phyloP scores from a whole-genome alignment of 2,888 invertebrate genomes.

The Caenorhabditis afra region DNA sequence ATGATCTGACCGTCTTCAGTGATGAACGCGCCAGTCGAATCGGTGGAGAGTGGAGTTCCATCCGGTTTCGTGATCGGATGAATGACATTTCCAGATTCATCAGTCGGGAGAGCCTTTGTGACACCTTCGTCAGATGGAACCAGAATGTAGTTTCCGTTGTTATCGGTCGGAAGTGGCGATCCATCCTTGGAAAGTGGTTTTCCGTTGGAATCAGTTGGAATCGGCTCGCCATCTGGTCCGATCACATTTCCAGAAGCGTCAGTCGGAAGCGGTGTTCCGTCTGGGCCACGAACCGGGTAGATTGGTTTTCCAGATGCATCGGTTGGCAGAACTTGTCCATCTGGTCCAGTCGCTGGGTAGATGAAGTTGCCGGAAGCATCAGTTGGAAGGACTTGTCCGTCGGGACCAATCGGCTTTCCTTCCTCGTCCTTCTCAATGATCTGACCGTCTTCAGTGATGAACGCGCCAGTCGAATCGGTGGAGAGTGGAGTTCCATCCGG shows the following conservation, averaged over 20 bases:
- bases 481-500: constrained; percentile 61
- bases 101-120: constrained; percentile 58
- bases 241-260: constrained; percentile 53
- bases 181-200: constrained; percentile 56
- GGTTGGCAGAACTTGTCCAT: constrained; percentile 62
- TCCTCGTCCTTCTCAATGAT: constrained; percentile 56
- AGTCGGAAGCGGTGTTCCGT: constrained; percentile 57
- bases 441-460: constrained; percentile 30
- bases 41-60: constrained; percentile 69
- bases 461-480: constrained; percentile 58
- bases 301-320: constrained; percentile 62
- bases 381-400: constrained; percentile 56
- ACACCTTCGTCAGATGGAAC: constrained; percentile 41
- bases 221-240: constrained; percentile 52
- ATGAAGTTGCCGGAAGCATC: constrained; percentile 64
- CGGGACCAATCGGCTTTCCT: constrained; percentile 61
- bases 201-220: constrained; percentile 61
- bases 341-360: constrained; percentile 59
- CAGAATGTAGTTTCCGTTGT: constrained; percentile 52
- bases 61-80: constrained; percentile 59
- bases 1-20: constrained; percentile 55
- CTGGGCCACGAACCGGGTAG: constrained; percentile 56
- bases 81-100: constrained; percentile 66
- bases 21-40: constrained; percentile 58
- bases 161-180: constrained; percentile 54